These are phyloP conservation scores for Hipposideros larvatus DNA, from an alignment of 2,797 vertebrate species.

Conservation along the genomic window DNA sequence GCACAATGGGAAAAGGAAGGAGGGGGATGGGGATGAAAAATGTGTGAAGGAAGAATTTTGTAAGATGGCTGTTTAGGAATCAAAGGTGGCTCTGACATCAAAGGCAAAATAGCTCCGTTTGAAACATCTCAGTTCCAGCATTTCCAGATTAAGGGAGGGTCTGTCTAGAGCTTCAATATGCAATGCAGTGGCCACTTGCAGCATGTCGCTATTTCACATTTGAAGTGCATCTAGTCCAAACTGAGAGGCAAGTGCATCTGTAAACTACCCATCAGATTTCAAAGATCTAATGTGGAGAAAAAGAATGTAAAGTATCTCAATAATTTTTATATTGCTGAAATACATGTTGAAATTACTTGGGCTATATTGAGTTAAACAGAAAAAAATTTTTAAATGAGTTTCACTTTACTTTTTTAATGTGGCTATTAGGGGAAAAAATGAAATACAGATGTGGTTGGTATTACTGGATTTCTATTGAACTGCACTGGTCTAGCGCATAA, in stretches of 20 bases:
- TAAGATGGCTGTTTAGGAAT: slow-evolving; percentile 24
- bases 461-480: neutral
- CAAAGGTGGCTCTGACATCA: neutral
- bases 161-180: too few relatives aligned
- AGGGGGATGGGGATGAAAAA: neutral
- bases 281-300: neutral
- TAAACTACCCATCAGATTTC: neutral
- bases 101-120: neutral
- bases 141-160: neutral
- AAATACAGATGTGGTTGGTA: neutral
- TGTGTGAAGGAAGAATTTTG: neutral
- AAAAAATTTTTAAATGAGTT: neutral
- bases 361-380: neutral
- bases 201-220: neutral
- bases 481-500: neutral
- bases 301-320: neutral
- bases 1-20: neutral
- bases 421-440: neutral
- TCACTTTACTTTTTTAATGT: slow-evolving; percentile 13
- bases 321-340: neutral
- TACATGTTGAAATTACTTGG: neutral
- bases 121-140: neutral
- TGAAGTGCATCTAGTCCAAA: neutral
- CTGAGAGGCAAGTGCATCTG: neutral
- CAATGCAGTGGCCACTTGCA: neutral